phyloP scores from a whole-genome alignment of 2,888 invertebrate species.

The Lithosia quadra region DNA sequence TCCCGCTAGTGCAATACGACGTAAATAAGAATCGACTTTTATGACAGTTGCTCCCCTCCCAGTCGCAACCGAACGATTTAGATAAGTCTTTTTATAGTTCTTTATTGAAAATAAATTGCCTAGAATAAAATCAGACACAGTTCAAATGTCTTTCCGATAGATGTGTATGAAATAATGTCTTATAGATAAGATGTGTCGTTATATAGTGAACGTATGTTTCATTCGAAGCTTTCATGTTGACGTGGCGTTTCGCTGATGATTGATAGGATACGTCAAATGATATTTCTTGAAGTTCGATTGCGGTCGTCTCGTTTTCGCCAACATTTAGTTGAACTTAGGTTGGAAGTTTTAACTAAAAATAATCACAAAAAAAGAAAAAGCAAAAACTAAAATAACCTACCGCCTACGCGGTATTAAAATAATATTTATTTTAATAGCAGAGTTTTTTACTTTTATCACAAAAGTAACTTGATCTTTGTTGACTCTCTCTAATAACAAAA shows the following conservation, averaged over 20 bases:
- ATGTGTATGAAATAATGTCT: slow-evolving; percentile 85
- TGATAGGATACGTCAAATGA: slow-evolving; percentile 48
- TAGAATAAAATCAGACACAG: slow-evolving; percentile 86
- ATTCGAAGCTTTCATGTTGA: slow-evolving; percentile 43
- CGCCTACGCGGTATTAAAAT: too few species aligned
- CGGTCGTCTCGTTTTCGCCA: not conserved
- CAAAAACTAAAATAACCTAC: too few species aligned
- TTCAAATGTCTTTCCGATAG: slow-evolving; percentile 86
- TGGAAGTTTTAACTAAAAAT: not conserved
- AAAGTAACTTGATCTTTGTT: too few species aligned
- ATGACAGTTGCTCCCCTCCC: slow-evolving; percentile 78
- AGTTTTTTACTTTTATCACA: too few species aligned
- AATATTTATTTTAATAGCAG: too few species aligned
- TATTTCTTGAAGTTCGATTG: slow-evolving; percentile 9
- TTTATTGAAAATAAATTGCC: slow-evolving; percentile 88
- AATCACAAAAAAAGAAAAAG: not conserved
- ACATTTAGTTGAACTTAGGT: not conserved
- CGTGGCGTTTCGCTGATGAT: slow-evolving; percentile 50
- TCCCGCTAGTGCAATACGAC: slow-evolving; percentile 71
- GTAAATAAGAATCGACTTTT: slow-evolving; percentile 83
- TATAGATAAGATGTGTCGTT: slow-evolving; percentile 80
- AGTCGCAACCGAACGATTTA: slow-evolving; percentile 81
- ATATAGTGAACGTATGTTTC: slow-evolving; percentile 71
- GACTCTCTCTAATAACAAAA: too few species aligned
- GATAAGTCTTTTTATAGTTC: slow-evolving; percentile 88